These are phyloP conservation scores for Gerris buenoi DNA, from an alignment of 1,140 invertebrate species.

Conservation along the genomic window DNA sequence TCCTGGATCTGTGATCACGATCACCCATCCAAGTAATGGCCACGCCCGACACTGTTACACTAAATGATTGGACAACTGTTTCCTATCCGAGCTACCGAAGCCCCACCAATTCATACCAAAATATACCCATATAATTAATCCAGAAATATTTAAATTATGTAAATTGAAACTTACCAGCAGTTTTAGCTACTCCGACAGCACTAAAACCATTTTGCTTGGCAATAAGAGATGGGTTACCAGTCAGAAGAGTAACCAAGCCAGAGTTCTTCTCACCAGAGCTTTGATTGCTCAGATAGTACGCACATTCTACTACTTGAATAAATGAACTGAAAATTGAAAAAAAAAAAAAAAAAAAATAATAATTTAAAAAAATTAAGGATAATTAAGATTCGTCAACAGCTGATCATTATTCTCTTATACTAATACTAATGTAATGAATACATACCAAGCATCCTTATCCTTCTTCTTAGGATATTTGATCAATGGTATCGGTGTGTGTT, in stretches of 20 bases:
- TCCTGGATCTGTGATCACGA: not conserved
- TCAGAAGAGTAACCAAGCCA: conserved; percentile 42
- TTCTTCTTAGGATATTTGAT: conserved; percentile 53
- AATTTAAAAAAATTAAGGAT: not conserved
- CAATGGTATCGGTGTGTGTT: conserved; percentile 51
- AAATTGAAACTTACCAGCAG: conserved; percentile 32
- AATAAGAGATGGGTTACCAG: conserved; percentile 33
- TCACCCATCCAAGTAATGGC: not conserved
- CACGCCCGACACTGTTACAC: too few species aligned
- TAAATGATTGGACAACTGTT: too few species aligned
- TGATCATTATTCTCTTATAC: too few species aligned
- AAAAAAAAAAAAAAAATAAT: conserved; percentile 12
- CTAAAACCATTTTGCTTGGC: conserved; percentile 30
- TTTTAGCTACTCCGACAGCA: conserved; percentile 38
- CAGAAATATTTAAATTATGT: not conserved
- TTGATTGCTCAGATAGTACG: conserved; percentile 48
- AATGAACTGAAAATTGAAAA: conserved; percentile 39
- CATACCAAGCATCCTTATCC: conserved; percentile 47
- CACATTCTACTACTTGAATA: conserved; percentile 54
- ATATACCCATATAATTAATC: not conserved
- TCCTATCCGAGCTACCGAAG: too few species aligned
- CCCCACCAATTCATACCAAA: not conserved
- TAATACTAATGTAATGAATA: not conserved
- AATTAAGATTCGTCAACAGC: too few species aligned
- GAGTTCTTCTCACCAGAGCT: conserved; percentile 32